These are phyloP conservation scores for Rhagoletis pomonella DNA, from an alignment of 1,140 invertebrate species.

Conservation along the genomic window DNA sequence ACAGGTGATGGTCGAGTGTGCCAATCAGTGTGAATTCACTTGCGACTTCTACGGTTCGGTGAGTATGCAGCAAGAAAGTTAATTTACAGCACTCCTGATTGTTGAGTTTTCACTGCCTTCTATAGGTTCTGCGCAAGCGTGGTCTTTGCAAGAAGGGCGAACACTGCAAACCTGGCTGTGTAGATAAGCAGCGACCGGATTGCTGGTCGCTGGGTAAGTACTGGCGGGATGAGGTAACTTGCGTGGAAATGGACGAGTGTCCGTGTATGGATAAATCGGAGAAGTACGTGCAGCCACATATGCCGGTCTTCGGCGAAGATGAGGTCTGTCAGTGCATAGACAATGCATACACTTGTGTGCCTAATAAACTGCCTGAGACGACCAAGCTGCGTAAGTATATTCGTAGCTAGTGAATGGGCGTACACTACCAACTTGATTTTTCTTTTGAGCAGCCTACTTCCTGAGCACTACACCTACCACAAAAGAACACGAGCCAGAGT, in stretches of 20 bases:
- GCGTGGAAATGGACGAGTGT: conserved; percentile 82
- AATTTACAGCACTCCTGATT: no score
- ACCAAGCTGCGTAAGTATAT: conserved; percentile 48
- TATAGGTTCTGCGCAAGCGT: conserved; percentile 62
- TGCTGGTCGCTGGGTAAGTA: conserved; percentile 66
- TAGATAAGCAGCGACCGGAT: conserved; percentile 67
- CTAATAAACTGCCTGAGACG: conserved; percentile 73
- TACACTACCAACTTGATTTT: neutral
- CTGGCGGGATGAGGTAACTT: conserved; percentile 82
- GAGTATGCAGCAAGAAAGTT: conserved; percentile 57
- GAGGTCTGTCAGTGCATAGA: conserved; percentile 85
- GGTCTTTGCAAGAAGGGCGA: conserved; percentile 67
- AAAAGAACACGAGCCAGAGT: conserved; percentile 52
- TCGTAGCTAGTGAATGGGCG: no score
- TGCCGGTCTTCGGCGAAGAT: conserved; percentile 64
- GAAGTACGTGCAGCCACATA: conserved; percentile 75
- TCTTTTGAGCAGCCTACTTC: neutral
- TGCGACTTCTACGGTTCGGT: conserved; percentile 77
- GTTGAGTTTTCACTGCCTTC: neutral
- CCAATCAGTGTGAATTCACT: conserved; percentile 78
- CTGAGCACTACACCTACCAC: neutral
- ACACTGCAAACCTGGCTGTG: conserved; percentile 72
- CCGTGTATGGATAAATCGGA: conserved; percentile 80
- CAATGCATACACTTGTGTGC: conserved; percentile 80
- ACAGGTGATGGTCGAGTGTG: conserved; percentile 77